Evolutionary conservation across 2,113 vertebrate species (phyloP).

Genomic region (Reinhardtius hippoglossoides): DNA sequence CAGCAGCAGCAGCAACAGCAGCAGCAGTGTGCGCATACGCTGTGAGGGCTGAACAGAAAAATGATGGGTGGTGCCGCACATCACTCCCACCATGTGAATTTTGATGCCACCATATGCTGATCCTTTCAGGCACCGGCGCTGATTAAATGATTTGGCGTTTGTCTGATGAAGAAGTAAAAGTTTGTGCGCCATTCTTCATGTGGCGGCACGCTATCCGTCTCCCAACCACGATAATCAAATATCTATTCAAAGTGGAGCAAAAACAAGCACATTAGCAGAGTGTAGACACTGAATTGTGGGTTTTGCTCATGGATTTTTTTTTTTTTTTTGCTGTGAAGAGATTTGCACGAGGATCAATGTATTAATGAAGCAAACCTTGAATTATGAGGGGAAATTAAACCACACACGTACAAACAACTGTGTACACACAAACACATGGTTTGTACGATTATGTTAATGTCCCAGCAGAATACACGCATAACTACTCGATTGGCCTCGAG

Average conservation of each 20-base stretch:
- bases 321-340: slow-evolving; percentile 61
- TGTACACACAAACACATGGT: slow-evolving; percentile 26
- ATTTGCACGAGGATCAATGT: slow-evolving; percentile 46
- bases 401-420: slow-evolving; percentile 34
- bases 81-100: slow-evolving; percentile 53
- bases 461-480: slow-evolving; percentile 60
- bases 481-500: slow-evolving; percentile 72
- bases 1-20: background rate
- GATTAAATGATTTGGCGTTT: slow-evolving; percentile 60
- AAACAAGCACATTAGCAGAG: slow-evolving; percentile 52
- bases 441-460: slow-evolving; percentile 48
- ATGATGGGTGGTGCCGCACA: slow-evolving; percentile 23
- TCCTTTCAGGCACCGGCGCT: slow-evolving; percentile 37
- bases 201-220: slow-evolving; percentile 37
- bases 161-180: slow-evolving; percentile 61
- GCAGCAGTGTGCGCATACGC: background rate
- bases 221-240: slow-evolving; percentile 48
- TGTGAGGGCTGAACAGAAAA: slow-evolving; percentile 12
- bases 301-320: slow-evolving; percentile 66
- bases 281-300: slow-evolving; percentile 43
- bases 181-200: slow-evolving; percentile 43
- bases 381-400: slow-evolving; percentile 67
- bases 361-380: slow-evolving; percentile 62
- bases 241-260: slow-evolving; percentile 58
- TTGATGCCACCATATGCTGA: slow-evolving; percentile 59